Evolutionary conservation across 2,888 invertebrate genomes (phyloP).

Genomic region (Priocnemis perturbator): DNA sequence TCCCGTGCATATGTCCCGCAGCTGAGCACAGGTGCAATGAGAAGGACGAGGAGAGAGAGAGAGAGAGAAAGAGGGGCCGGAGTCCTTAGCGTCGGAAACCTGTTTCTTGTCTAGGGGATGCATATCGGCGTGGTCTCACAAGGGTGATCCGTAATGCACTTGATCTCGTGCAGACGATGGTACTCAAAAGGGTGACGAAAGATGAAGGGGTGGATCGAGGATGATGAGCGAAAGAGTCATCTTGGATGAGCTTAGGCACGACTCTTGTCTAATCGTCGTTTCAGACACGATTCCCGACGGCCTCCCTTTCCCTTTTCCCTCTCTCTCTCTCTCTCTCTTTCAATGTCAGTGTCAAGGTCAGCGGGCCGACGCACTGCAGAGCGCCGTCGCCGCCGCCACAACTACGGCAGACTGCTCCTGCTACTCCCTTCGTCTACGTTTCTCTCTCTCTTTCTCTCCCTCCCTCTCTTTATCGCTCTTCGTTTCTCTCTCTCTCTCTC

Average conservation of each 20-base stretch:
- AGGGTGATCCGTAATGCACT: slow-evolving; percentile 39
- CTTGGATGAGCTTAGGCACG: not conserved
- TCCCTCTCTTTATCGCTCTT: slow-evolving; percentile 7
- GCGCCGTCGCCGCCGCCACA: slow-evolving; percentile 37
- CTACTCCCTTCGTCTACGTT: slow-evolving; percentile 29
- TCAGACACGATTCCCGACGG: not conserved
- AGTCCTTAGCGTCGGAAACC: slow-evolving; percentile 46
- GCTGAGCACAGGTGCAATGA: slow-evolving; percentile 24
- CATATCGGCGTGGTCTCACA: slow-evolving; percentile 39
- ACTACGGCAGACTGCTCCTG: slow-evolving; percentile 21
- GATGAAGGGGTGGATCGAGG: not conserved
- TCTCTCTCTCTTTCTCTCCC: too few species aligned
- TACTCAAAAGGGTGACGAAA: not conserved
- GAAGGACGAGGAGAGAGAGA: too few species aligned
- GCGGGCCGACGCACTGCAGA: slow-evolving; percentile 70
- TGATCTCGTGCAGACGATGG: not conserved
- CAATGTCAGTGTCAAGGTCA: slow-evolving; percentile 75
- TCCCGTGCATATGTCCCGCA: slow-evolving; percentile 58
- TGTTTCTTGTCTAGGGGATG: slow-evolving; percentile 51
- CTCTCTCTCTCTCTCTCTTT: slow-evolving; percentile 52
- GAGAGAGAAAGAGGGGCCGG: too few species aligned
- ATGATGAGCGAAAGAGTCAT: too few species aligned
- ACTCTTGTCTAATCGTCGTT: slow-evolving; percentile 4
- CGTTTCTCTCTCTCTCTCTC: not conserved
- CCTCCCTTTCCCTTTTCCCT: slow-evolving; percentile 34